Base-by-base conservation (phyloP, 2,797 vertebrate species). In the Helostoma temminkii region DNA sequence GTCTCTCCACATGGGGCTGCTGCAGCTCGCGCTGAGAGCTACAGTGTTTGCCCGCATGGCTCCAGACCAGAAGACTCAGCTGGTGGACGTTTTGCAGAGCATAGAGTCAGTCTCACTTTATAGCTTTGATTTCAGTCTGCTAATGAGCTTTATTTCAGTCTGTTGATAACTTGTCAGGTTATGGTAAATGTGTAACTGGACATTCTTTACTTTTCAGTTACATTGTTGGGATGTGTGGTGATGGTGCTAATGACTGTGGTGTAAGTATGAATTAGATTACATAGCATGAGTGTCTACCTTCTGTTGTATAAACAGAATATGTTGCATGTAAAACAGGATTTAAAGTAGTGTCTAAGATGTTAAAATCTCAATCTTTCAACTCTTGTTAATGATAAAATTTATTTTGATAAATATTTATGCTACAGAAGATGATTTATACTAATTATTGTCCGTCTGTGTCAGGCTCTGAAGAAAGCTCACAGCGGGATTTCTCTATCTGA, bases 161-260 rank as follows among this genome's bases (percentile, higher is more conserved):
- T 2, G 37, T 41, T 9, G 15, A 28, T 28, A 16, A 58, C 10
- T 18, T 43, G 3, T n/a, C 11, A 8, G 41, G 24, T 34, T n/a
- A 43, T 36, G n/a, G 7, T 19, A 42, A 28, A 47, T 63, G 10
- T 70, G 10, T 15, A 25, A 32, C 2, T 37, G 6, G 1, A 2
- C 28, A 73, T 16, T 61, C 8, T 82, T 77, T 55, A 12, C 34
- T 52, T 64, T 90, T 1, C 87, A 99, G 98, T 87, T 99, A 99
- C 92, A 97, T 93, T 64, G 98, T 99, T 57, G 98, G 98, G 59
- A 99, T 99, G 98, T 99, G 98, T 78, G 98, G 98, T 26, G 98
- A 99, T 56, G 98, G 98, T 28, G 98, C 98, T 21, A 99, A 99
- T 76, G 98, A 99, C 89, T 99, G 98, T 91, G 98, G 98, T 11